A percentile compares a stretch with the other conserved stretches of the same genome.
Evolutionary conservation across 2,113 vertebrate species (phyloP).

Genomic region (Erythrolamprus reginae): DNA sequence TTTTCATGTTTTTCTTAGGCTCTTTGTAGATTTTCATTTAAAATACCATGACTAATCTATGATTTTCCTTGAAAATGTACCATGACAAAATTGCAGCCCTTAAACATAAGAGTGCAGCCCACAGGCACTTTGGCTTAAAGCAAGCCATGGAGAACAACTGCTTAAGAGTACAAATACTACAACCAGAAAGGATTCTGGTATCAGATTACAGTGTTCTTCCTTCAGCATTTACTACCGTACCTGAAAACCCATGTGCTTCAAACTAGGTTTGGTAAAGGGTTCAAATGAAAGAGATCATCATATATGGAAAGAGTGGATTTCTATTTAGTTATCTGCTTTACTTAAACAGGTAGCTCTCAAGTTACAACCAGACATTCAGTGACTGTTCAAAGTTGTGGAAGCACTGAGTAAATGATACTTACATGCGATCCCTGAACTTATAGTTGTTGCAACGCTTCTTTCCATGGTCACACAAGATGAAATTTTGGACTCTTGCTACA

Average conservation of each 20-base stretch:
- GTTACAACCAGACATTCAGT: background rate
- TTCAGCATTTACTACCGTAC: constrained; percentile 17
- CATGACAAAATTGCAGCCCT: constrained; percentile 61
- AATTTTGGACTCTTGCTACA: background rate
- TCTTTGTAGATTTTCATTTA: constrained; percentile 28
- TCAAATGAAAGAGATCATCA: constrained; percentile 25
- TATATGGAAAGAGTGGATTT: background rate
- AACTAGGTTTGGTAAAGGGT: constrained; percentile 9
- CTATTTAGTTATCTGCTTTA: background rate
- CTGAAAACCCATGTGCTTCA: constrained; percentile 19
- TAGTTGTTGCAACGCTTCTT: background rate
- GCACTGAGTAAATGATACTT: background rate
- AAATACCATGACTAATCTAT: constrained; percentile 55
- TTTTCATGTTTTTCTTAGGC: constrained; percentile 37
- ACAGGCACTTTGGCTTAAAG: constrained; percentile 45
- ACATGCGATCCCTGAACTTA: background rate
- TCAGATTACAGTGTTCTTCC: constrained; percentile 38
- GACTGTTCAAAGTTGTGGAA: background rate
- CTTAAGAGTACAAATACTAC: constrained; percentile 10
- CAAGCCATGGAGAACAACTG: constrained; percentile 34
- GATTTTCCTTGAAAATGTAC: constrained; percentile 55
- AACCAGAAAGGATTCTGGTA: constrained; percentile 45
- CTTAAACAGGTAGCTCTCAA: background rate
- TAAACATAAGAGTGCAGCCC: constrained; percentile 46
- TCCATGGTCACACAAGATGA: background rate